Base-by-base conservation (phyloP, 2,113 vertebrate species). In the Eudyptes chrysolophus region DNA sequence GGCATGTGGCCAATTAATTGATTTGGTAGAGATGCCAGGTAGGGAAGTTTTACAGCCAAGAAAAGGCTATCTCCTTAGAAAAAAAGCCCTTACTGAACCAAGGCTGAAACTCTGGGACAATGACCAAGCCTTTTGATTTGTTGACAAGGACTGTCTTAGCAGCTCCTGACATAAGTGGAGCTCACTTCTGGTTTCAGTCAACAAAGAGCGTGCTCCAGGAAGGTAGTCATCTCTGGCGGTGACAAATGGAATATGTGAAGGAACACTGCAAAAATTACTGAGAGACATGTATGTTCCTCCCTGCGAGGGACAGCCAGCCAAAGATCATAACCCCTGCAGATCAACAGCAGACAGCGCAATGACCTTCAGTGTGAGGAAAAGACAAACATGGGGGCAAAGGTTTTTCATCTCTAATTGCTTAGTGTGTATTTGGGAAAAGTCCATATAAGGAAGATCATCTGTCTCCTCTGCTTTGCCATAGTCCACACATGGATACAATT, bases 401-500 rank as follows among this genome's bases (percentile, higher is more conserved):
- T 42, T 85, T 96, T 95, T 77, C 36, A 74, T 88, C 69, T 81
- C 42, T 90, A 90, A 96, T 90, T 96, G 38, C 54, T 80, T 58
- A 4, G 4, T 57, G 72, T 10, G 7, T 93, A 44, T 78, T 95
- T 90, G 62, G 81, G 89, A 86, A 94, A 95, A 86, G 65, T 75
- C 87, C 70, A 27, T 79, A 38, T 77, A 51, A 70, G 75, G 79
- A 89, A 49, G 32, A 89, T 95, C 79, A 79, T 96, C 66, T 80
- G 66, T 93, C 82, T 88, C 93, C 92, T 84, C 49, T 70, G 48
- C 25, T 84, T 87, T 92, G 76, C 87, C 90, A 7, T 84, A 74
- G 91, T 90, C 70, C 93, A 95, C 97, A 98, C 96, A 96, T 97
- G 97, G 97, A 97, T 97, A 84, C 97, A 98, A 98, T 97, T 97